These are phyloP conservation scores for Plagiodera versicolora DNA, from an alignment of 2,888 invertebrate genomes.

Conservation along the genomic window DNA sequence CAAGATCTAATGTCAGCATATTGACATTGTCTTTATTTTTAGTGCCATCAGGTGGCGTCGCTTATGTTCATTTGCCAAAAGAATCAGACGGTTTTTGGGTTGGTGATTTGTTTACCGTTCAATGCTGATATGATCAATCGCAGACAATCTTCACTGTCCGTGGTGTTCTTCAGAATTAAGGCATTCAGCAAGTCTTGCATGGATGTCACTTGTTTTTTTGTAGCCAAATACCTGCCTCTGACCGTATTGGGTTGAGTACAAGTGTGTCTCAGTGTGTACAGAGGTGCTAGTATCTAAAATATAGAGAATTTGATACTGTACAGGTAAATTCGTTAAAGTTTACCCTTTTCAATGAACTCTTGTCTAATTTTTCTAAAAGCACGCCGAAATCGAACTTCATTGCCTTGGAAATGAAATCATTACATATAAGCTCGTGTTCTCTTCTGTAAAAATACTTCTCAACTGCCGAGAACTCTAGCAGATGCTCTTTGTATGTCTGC, in stretches of 20 bases:
- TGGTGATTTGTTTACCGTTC: constrained; percentile 61
- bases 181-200: constrained; percentile 69
- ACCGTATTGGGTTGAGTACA: constrained; percentile 71
- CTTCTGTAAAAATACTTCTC: constrained; percentile 74
- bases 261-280: constrained; percentile 68
- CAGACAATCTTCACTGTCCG: constrained; percentile 66
- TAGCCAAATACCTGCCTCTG: constrained; percentile 58
- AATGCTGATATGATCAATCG: constrained; percentile 64
- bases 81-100: too few relatives aligned
- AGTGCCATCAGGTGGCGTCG: too few relatives aligned
- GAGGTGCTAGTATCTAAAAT: constrained; percentile 62
- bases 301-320: too few relatives aligned
- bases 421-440: constrained; percentile 59
- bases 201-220: constrained; percentile 60
- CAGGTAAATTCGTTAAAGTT: constrained; percentile 16
- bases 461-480: constrained; percentile 68
- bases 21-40: too few relatives aligned
- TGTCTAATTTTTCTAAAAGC: constrained; percentile 56
- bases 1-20: too few relatives aligned
- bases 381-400: constrained; percentile 53
- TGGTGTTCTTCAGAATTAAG: constrained; percentile 63
- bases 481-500: constrained; percentile 62
- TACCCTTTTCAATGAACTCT: constrained; percentile 52
- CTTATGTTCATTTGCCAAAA: too few relatives aligned
- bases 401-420: constrained; percentile 56